Percentiles rank a stretch among this genome's conserved stretches.
phyloP scores from a whole-genome alignment of 2,797 vertebrate species.

The Neosalanx taihuensis region DNA sequence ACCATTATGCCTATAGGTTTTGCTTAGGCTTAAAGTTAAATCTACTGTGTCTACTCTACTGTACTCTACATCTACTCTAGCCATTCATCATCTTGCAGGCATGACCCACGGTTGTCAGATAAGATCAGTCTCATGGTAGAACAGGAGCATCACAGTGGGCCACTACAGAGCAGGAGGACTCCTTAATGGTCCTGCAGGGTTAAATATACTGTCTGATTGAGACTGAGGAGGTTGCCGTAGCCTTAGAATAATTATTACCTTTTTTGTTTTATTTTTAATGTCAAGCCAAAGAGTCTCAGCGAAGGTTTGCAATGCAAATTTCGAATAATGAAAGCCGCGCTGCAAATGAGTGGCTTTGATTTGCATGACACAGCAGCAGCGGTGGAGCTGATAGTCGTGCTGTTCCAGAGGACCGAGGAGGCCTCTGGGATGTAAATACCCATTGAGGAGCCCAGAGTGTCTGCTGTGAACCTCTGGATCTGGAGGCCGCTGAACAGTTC shows the following conservation, averaged over 20 bases:
- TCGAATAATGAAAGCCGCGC: not conserved
- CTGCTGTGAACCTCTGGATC: too few species aligned
- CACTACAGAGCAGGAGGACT: not conserved
- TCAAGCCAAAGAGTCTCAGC: not conserved
- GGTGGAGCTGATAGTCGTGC: not conserved
- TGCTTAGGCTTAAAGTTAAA: not conserved
- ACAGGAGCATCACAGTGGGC: not conserved
- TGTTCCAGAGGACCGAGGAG: not conserved
- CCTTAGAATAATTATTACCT: not conserved
- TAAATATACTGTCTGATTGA: not conserved
- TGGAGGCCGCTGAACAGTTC: too few species aligned
- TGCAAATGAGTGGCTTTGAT: not conserved
- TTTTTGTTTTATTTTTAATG: not conserved
- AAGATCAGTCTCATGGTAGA: not conserved
- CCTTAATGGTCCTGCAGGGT: not conserved
- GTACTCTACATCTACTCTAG: too few species aligned
- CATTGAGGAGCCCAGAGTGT: too few species aligned
- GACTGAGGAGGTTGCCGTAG: not conserved
- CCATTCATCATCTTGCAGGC: not conserved
- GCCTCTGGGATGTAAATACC: not conserved
- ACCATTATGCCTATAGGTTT: too few species aligned
- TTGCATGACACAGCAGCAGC: constrained; percentile 13
- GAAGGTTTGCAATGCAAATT: not conserved
- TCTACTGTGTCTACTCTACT: not conserved
- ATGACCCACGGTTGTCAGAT: not conserved